phyloP scores from a whole-genome alignment of 2,797 vertebrate species.

The Siniperca obscura region DNA sequence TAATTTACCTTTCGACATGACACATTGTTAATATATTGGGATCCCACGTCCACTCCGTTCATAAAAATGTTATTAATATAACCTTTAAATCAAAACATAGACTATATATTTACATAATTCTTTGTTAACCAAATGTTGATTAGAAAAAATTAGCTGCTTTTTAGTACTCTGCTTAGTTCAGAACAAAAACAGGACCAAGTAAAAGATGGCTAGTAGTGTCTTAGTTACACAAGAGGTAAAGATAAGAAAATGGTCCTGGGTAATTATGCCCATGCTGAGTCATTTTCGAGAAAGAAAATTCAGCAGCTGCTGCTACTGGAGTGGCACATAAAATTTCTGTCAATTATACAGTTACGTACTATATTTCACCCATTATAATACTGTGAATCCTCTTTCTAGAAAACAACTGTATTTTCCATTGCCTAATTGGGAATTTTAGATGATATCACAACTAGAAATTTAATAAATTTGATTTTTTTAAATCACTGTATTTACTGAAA shows the following conservation, averaged over 20 bases:
- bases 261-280: constrained; percentile 75
- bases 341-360: constrained; percentile 1
- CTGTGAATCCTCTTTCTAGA: neutral
- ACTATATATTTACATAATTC: constrained; percentile 16
- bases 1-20: too few species aligned
- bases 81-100: constrained; percentile 1
- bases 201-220: constrained; percentile 65
- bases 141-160: constrained; percentile 55
- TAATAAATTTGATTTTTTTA: neutral
- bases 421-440: neutral
- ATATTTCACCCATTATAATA: neutral
- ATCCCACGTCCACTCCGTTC: too few species aligned
- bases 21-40: too few species aligned
- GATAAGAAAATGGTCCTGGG: constrained; percentile 74
- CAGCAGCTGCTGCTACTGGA: constrained; percentile 68
- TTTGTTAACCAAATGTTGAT: constrained; percentile 46
- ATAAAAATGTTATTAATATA: too few species aligned
- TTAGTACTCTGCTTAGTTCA: constrained; percentile 33
- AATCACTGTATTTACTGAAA: neutral
- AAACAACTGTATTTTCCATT: neutral
- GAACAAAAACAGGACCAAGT: constrained; percentile 66
- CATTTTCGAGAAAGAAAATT: constrained; percentile 62
- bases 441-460: neutral
- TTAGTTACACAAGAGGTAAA: constrained; percentile 73
- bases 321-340: constrained; percentile 38